phyloP scores from a whole-genome alignment of 2,113 vertebrate species.

The Calcarius ornatus region DNA sequence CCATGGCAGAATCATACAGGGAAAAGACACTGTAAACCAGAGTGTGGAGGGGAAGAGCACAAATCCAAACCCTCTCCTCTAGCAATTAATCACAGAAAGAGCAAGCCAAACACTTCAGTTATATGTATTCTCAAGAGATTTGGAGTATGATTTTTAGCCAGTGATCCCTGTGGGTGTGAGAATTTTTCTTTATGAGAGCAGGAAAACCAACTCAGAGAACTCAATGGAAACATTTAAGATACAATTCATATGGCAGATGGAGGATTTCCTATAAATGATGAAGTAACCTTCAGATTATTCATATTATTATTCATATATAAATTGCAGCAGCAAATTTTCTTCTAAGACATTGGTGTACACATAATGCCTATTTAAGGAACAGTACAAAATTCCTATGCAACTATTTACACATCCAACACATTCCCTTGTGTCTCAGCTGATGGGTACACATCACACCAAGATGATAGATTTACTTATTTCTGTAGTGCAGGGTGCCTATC shows the following conservation, averaged over 20 bases:
- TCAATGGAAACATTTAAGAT: neutral
- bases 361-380: neutral
- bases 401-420: neutral
- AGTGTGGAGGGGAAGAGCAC: accelerated
- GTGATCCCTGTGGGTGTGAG: neutral
- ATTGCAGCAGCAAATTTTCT: neutral
- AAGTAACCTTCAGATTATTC: neutral
- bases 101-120: neutral
- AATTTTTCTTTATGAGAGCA: neutral
- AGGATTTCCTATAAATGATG: neutral
- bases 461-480: neutral
- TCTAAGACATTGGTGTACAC: neutral
- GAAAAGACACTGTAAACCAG: neutral
- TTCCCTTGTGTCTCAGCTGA: neutral
- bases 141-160: neutral
- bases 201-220: neutral
- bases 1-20: accelerated
- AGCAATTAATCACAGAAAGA: neutral
- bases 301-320: neutral
- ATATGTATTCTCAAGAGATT: neutral
- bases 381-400: neutral
- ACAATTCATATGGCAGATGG: neutral
- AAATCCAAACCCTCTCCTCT: neutral
- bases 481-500: neutral
- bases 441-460: neutral